These are phyloP conservation scores for Australoheros facetus DNA, from an alignment of 2,797 vertebrate genomes.

Conservation along the genomic window DNA sequence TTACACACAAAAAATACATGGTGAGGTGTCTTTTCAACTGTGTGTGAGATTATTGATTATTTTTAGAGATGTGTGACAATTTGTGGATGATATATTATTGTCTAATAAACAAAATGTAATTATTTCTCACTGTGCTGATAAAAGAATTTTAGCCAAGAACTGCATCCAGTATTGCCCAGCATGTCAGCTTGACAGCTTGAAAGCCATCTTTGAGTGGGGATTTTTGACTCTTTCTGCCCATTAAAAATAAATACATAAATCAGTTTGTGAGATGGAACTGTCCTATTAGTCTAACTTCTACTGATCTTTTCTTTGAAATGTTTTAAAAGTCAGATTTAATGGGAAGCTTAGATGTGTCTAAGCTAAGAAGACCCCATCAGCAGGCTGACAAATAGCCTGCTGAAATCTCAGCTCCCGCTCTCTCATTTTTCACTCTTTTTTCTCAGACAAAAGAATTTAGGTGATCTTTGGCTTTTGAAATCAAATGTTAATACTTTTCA, in stretches of 20 bases:
- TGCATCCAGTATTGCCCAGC: not conserved
- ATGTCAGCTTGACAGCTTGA: not conserved
- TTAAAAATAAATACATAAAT: not conserved
- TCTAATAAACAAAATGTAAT: not conserved
- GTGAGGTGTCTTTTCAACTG: not conserved
- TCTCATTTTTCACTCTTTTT: not conserved
- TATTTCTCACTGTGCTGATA: not conserved
- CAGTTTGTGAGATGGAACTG: not conserved
- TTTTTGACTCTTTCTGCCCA: not conserved
- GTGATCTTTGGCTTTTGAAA: not conserved
- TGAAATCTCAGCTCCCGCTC: too few relatives aligned
- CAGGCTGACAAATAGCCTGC: not conserved
- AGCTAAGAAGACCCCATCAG: not conserved
- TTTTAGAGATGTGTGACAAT: not conserved
- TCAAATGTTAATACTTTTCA: not conserved
- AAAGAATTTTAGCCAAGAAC: not conserved
- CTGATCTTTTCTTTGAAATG: not conserved
- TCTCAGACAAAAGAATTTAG: not conserved
- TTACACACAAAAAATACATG: not conserved
- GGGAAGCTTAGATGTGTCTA: not conserved
- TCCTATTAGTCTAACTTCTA: not conserved
- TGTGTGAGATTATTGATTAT: not conserved
- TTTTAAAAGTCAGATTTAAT: not conserved
- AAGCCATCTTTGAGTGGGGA: not conserved
- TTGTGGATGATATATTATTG: not conserved